Evolutionary conservation across 2,113 vertebrate species (phyloP).

Genomic region (Oxyura jamaicensis): DNA sequence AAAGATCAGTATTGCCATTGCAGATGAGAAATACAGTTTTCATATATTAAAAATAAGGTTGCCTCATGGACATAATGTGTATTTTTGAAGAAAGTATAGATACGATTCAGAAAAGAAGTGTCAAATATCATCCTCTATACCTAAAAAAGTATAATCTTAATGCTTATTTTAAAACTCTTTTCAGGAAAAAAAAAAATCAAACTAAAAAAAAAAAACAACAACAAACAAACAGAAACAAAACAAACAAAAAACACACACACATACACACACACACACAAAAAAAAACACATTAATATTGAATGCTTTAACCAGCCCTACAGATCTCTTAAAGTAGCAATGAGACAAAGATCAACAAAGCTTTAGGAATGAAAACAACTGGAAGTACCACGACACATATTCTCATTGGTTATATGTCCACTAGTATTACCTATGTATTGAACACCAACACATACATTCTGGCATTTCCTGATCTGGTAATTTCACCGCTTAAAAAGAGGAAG

Average conservation of each 20-base stretch:
- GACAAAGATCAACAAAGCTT: not conserved
- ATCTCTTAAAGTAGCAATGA: not conserved
- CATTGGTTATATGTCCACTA: not conserved
- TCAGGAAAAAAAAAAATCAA: not conserved
- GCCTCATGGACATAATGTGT: fast-evolving
- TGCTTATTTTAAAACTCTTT: not conserved
- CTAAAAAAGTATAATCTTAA: not conserved
- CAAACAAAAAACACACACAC: no score
- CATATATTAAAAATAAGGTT: not conserved
- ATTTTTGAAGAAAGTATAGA: not conserved
- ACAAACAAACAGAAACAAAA: no score
- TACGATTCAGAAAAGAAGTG: not conserved
- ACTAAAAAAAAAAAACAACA: no score
- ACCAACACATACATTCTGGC: not conserved
- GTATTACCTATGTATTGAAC: not conserved
- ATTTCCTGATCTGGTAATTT: not conserved
- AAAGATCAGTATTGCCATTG: not conserved
- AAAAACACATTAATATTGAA: not conserved
- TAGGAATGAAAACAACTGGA: slow-evolving; percentile 5
- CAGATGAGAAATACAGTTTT: not conserved
- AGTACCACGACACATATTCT: not conserved
- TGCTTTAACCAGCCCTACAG: not conserved
- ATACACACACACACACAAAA: not conserved
- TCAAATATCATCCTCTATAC: not conserved
- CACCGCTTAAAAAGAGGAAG: not conserved